A percentile compares a stretch with the other conserved stretches of the same genome.
Evolutionary conservation across 2,113 vertebrate species (phyloP).

Genomic region (Oryzias woworae): DNA sequence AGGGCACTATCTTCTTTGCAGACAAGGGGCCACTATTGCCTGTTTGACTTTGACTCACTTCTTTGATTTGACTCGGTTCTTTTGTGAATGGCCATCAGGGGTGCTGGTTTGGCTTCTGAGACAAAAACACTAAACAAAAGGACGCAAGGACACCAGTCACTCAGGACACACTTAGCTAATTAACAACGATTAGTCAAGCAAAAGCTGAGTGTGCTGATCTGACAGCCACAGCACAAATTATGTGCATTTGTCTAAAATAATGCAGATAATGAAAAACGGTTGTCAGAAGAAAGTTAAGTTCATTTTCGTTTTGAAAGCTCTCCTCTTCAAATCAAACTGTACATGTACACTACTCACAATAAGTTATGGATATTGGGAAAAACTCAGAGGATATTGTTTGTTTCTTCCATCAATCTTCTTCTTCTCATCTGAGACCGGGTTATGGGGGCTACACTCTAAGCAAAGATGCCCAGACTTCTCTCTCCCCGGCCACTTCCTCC

Average conservation of each 20-base stretch:
- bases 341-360: no score
- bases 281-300: no score
- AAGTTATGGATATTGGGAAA: no score
- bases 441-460: no score
- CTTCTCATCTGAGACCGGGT: no score
- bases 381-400: no score
- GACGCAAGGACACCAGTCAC: constrained; percentile 49
- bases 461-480: no score
- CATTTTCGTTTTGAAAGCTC: no score
- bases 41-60: constrained; percentile 55
- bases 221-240: neutral
- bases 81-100: constrained; percentile 30
- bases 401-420: no score
- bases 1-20: constrained; percentile 15
- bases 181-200: constrained; percentile 47
- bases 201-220: neutral
- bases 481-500: no score
- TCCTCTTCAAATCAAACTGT: no score
- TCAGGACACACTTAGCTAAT: constrained; percentile 47
- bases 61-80: constrained; percentile 27
- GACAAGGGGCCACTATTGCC: constrained; percentile 2
- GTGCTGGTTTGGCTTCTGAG: constrained; percentile 39
- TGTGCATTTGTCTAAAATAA: neutral
- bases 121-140: constrained; percentile 18
- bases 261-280: no score